Base-by-base conservation (phyloP, 2,888 invertebrate species). In the Meganola albula region DNA sequence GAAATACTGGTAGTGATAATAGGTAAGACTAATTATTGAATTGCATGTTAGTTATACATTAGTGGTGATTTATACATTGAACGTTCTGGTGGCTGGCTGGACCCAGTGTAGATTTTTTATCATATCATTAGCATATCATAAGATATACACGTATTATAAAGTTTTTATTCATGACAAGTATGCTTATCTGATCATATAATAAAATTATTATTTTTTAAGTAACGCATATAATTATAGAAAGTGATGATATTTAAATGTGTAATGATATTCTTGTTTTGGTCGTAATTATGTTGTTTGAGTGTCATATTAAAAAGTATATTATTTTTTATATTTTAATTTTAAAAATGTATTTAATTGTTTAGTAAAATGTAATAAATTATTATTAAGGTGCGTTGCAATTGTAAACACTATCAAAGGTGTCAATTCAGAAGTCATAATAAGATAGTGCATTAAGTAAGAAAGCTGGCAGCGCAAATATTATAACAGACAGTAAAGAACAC, bases 51-150 rank as follows among this genome's bases (percentile, higher is more conserved):
- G 70, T 57, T 49, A 60, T 61, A 63, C 49, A 56, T 56, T 63
- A 55, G 55, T 61, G 58, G 58, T 63, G 44, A 52, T 65, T 65
- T 59, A 56, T 61, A 60, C n/a, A 20, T 20, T n/a, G 37, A 52
- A 59, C 46, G 49, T 62, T 62, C 60, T 58, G 63, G 58, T 56
- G 53, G 61, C 74, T 78, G 79, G 76, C 74, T 72, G 76, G 74
- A 62, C 51, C 76, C 75, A 76, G 75, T 73, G 73, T 79, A 82
- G 76, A 73, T 77, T 82, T 83, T 84, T 68, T 79, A 80, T 83
- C 84, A 84, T 84, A 84, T 83, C 84, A 76, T 78, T 79, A 78
- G 74, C 80, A 82, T 82, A 83, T 82, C 80, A 77, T 78, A 73
- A 74, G 67, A 44, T 71, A 65, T 69, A 65, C 56, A 63, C 56